Evolutionary conservation across 2,113 vertebrate genomes (phyloP), one percentile per base, ranked within the genome.

Genomic region (Bagarius yarrelli): DNA sequence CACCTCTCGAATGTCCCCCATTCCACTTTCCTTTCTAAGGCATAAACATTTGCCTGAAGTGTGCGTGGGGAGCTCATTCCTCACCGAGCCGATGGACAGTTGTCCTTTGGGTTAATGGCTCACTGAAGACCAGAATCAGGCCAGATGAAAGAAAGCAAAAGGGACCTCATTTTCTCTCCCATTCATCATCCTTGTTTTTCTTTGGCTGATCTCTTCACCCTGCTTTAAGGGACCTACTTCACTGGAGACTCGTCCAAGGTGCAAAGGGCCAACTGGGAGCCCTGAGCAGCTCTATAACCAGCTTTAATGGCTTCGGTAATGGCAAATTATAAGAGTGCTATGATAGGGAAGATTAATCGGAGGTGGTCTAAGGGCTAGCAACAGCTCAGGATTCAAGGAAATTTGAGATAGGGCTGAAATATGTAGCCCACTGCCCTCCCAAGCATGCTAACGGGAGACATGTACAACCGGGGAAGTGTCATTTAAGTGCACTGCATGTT

Each of bases 161-260:
- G 88, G 90, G 85, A 87, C 90, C 89, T 90, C 89, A 85, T 91
- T 92, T 93, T 89, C 87, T 89, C 87, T 85, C 89, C 87, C 93
- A 94, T 95, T 93, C 93, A 94, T 95, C 94, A 92, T 91, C 88
- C 87, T 93, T 94, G 92, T 94, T 94, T 94, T 93, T 92, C 91
- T 93, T 93, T 85, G 83, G 85, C 85, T 93, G 92, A 93, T 94
- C 94, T 93, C 89, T 93, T 92, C 91, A 93, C 93, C 93, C 91
- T 86, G 89, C 87, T 92, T 93, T 92, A 92, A 93, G 92, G n/a
- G 93, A 94, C 93, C 93, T 90, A 85, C 91, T 90, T 88, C 74
- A 87, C 88, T 85, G 76, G 86, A 88, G 90, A 88, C 91, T 91
- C 83, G 86, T 93, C 92, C 87, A 30, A 90, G 88, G 92, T 88